Base-by-base conservation (phyloP, 2,797 vertebrate species). In the Sebastes diploproa region DNA sequence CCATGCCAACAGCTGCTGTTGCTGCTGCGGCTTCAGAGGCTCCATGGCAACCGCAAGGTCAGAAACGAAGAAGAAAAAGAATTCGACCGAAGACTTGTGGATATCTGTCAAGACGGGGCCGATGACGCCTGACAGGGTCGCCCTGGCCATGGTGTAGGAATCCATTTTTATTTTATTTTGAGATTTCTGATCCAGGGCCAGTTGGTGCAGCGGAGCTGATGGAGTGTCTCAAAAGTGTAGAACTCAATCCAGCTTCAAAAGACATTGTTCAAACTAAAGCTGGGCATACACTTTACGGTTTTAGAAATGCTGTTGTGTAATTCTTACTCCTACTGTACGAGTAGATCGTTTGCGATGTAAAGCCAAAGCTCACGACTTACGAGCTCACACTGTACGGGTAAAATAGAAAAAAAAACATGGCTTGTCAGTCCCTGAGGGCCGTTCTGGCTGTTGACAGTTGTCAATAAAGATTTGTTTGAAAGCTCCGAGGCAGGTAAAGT, bases 21-120 rank as follows among this genome's bases (percentile, higher is more conserved):
- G 93, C 64, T 83, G 86, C 78, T 78, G 90, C 78, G 25, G 86
- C 32, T 38, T 38, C 13, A 20, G 75, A 6, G 68, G 78, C 22
- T 2, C 64, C 25, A 85, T 77, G 34, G 78, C 77, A 75, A 90
- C 75, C 5, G 65, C 63, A 0, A 83, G 93, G 72, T 95, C 90
- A 34, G 96, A 94, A 38, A 95, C 91, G 6, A 97, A 96, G 88
- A 97, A 93, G 74, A 97, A 95, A 84, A 97, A 94, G n/a, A 83
- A 55, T 20, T 78, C 90, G 34, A 90, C 94, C 1, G 97, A 98
- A 3, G 98, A 99, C 89, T 94, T 99, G 75, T 99, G 98, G 98
- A 99, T 99, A 84, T 97, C 98, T 0, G 96, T 98, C 23, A 97
- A 98, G 89, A 91, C 96, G 1, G 97, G 96, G 78, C 95, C 97